Conservation (phyloP, 2,797 vertebrate species). For the Enteromius radiatus region DNA sequence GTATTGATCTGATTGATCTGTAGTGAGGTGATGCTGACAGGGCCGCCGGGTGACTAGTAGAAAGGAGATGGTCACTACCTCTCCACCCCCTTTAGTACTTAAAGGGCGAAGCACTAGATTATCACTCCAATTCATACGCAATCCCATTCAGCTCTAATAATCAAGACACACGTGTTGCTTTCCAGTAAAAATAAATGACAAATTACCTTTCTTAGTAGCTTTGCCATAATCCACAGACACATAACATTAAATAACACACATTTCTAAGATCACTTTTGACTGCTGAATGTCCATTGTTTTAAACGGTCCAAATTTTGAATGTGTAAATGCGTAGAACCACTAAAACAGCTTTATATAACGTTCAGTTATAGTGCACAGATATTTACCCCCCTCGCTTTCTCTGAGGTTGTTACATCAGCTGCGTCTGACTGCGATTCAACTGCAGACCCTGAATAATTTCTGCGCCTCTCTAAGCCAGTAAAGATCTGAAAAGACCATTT, state of each 20-base stretch:
- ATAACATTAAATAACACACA: not conserved
- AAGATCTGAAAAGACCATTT: conserved; percentile 37
- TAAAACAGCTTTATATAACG: not conserved
- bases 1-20: conserved; percentile 68
- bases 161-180: conserved; percentile 2
- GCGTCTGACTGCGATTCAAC: conserved; percentile 1
- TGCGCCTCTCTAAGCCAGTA: conserved; percentile 26
- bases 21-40: conserved; percentile 65
- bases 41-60: conserved; percentile 59
- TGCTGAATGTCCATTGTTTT: not conserved
- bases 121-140: conserved; percentile 39
- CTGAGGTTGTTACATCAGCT: conserved; percentile 33
- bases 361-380: conserved; percentile 14
- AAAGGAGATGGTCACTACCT: conserved; percentile 12
- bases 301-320: not conserved
- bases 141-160: conserved; percentile 29
- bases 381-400: conserved; percentile 18
- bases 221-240: conserved; percentile 1
- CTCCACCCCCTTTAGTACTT: conserved; percentile 54
- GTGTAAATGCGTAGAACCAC: not conserved
- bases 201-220: not conserved
- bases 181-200: not conserved
- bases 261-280: not conserved
- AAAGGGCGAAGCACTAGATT: not conserved
- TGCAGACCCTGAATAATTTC: conserved; percentile 48